A percentile compares a stretch with the other conserved stretches of the same genome.
Evolutionary conservation across 2,888 invertebrate genomes (phyloP).

Genomic region (Troides helena): DNA sequence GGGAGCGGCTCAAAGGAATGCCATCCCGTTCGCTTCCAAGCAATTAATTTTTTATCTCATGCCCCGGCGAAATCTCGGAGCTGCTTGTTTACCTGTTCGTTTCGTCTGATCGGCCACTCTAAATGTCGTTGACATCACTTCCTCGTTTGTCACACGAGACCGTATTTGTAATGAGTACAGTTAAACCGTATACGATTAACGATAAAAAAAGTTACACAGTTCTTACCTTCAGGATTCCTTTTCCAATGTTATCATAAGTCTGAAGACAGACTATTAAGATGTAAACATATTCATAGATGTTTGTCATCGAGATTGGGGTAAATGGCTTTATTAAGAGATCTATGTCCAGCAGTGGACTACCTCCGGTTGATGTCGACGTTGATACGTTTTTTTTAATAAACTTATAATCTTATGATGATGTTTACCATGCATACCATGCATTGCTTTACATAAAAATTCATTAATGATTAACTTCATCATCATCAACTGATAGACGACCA

Average conservation of each 20-base stretch:
- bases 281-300: too few species aligned
- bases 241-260: slow-evolving; percentile 5
- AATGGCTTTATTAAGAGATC: too few species aligned
- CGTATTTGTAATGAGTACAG: slow-evolving; percentile 25
- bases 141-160: slow-evolving; percentile 12
- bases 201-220: slow-evolving; percentile 14
- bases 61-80: slow-evolving; percentile 8
- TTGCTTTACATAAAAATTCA: too few species aligned
- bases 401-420: too few species aligned
- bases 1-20: slow-evolving; percentile 18
- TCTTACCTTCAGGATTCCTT: slow-evolving; percentile 14
- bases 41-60: slow-evolving; percentile 20
- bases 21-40: slow-evolving; percentile 12
- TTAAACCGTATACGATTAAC: slow-evolving; percentile 18
- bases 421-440: too few species aligned
- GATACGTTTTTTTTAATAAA: too few species aligned
- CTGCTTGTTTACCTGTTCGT: slow-evolving; percentile 15
- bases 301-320: too few species aligned
- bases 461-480: too few species aligned
- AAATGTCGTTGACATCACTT: slow-evolving; percentile 23
- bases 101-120: slow-evolving; percentile 11
- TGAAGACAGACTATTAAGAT: neutral
- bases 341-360: too few species aligned
- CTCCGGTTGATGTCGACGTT: too few species aligned
- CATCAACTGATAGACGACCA: too few species aligned